Conservation (phyloP, 2,888 invertebrate species). For the Parelbella ahira region DNA sequence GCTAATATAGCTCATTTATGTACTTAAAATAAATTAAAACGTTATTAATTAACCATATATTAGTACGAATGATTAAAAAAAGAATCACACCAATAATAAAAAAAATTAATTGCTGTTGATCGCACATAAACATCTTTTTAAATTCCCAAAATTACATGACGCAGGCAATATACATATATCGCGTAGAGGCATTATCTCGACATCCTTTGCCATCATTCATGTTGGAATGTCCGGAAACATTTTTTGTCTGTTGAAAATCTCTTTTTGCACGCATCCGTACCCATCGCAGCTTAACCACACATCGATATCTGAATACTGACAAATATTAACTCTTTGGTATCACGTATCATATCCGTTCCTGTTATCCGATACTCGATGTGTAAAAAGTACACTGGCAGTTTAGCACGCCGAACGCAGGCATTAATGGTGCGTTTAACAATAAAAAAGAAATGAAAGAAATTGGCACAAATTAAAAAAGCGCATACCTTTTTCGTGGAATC, state of each 20-base stretch:
- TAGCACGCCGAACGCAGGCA: constrained; percentile 20
- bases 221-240: constrained; percentile 39
- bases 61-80: background rate
- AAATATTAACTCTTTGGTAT: constrained; percentile 36
- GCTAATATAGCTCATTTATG: too few species aligned
- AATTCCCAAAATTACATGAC: constrained; percentile 14
- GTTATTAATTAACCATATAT: background rate
- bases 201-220: constrained; percentile 22
- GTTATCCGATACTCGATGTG: constrained; percentile 31
- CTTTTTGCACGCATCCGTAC: constrained; percentile 49
- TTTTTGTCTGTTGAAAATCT: constrained; percentile 40
- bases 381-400: constrained; percentile 20
- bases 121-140: constrained; percentile 1
- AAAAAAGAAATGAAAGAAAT: constrained; percentile 21
- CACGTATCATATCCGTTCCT: constrained; percentile 49
- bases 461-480: constrained; percentile 22
- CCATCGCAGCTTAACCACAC: constrained; percentile 30
- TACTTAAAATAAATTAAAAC: too few species aligned
- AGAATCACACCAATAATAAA: too few species aligned
- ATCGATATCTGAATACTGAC: constrained; percentile 30
- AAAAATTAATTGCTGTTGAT: constrained; percentile 7
- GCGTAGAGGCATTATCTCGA: constrained; percentile 19
- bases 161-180: constrained; percentile 17
- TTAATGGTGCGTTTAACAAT: constrained; percentile 20
- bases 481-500: constrained; percentile 8